phyloP scores from a whole-genome alignment of 2,888 invertebrate species.

The Netelia melanura region DNA sequence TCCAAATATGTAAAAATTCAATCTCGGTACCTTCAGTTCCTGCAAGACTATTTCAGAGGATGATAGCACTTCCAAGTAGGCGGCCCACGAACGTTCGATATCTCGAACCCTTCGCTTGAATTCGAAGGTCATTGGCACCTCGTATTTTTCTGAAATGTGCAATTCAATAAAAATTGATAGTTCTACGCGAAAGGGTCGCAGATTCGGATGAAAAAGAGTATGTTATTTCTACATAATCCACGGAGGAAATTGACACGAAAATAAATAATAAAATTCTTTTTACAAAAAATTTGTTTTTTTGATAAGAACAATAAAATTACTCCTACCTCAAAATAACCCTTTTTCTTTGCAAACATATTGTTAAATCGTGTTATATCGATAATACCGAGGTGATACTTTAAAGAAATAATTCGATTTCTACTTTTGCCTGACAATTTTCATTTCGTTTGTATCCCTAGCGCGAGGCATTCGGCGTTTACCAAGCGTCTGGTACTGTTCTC shows the following conservation, averaged over 20 bases:
- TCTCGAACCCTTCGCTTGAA: slow-evolving; percentile 87
- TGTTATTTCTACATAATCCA: too few relatives aligned
- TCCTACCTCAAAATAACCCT: too few relatives aligned
- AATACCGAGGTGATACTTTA: neutral
- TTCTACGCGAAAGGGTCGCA: too few relatives aligned
- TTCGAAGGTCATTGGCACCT: slow-evolving; percentile 89
- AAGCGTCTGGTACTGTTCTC: slow-evolving; percentile 90
- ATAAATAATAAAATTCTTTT: neutral
- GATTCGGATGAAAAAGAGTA: too few relatives aligned
- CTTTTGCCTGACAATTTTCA: slow-evolving; percentile 27
- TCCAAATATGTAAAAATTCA: neutral
- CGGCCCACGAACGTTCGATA: slow-evolving; percentile 89
- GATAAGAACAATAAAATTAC: too few relatives aligned
- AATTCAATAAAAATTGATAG: neutral
- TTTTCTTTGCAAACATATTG: too few relatives aligned
- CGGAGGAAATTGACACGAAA: too few relatives aligned
- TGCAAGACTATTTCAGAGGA: slow-evolving; percentile 91
- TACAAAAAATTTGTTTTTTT: neutral
- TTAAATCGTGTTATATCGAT: too few relatives aligned
- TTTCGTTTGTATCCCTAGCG: neutral
- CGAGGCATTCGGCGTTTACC: slow-evolving; percentile 83
- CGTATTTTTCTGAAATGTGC: slow-evolving; percentile 88
- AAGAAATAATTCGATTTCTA: neutral
- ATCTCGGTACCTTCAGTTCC: slow-evolving; percentile 87
- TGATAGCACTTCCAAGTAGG: slow-evolving; percentile 89